These are phyloP conservation scores for Drosophila nigritarsus DNA, from an alignment of 2,888 invertebrate species.

Conservation along the genomic window DNA sequence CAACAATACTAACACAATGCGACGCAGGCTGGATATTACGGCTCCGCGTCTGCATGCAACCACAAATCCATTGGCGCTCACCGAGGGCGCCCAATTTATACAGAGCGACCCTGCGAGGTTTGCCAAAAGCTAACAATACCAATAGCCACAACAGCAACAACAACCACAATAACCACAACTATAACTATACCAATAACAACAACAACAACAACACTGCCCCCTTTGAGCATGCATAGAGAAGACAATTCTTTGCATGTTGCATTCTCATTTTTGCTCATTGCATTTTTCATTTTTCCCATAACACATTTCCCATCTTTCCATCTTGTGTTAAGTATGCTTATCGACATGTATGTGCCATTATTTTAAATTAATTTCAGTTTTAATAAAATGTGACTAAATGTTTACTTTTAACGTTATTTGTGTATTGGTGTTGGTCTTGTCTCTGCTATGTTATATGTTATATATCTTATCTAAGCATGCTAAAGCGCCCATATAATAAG, in stretches of 20 bases:
- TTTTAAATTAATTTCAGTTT: conserved; percentile 19
- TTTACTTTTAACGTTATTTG: conserved; percentile 14
- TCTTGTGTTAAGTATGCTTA: conserved; percentile 15
- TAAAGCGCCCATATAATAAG: background rate
- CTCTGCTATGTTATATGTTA: background rate
- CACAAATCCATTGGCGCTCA: conserved; percentile 87
- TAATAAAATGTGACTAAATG: conserved; percentile 19
- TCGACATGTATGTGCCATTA: conserved; percentile 4
- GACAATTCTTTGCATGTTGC: conserved; percentile 31
- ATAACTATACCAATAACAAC: conserved; percentile 18
- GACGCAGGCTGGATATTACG: conserved; percentile 86
- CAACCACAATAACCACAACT: conserved; percentile 20
- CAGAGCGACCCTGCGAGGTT: conserved; percentile 83
- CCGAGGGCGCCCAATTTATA: conserved; percentile 84
- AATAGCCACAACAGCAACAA: conserved; percentile 22
- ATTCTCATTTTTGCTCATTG: conserved; percentile 6
- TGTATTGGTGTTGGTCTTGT: conserved; percentile 24
- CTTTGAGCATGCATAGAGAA: conserved; percentile 41
- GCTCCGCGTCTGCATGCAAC: conserved; percentile 86
- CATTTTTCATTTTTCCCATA: conserved; percentile 3
- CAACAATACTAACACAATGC: conserved; percentile 69
- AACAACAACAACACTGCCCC: conserved; percentile 45
- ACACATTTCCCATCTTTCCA: conserved; percentile 5
- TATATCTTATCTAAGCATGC: background rate
- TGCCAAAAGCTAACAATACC: conserved; percentile 63